These are phyloP conservation scores for Shargacucullia verbasci DNA, from an alignment of 2,888 invertebrate genomes.

Conservation along the genomic window DNA sequence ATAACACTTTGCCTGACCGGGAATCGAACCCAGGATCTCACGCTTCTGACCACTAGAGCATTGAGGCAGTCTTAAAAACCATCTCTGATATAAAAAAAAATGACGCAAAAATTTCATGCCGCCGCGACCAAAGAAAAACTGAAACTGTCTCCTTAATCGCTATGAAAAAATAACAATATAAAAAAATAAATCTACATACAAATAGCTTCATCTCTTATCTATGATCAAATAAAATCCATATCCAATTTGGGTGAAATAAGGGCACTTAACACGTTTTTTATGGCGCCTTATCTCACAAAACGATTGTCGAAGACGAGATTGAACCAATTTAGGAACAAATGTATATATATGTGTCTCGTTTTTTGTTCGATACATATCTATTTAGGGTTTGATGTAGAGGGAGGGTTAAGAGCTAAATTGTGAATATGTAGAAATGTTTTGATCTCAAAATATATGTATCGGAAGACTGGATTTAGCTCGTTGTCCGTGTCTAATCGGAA, in stretches of 20 bases:
- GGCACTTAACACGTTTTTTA: conserved; percentile 57
- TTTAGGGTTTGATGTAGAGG: conserved; percentile 29
- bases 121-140: no score
- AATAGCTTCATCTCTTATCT: conserved; percentile 37
- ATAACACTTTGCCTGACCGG: no score
- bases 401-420: background rate
- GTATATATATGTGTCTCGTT: conserved; percentile 47
- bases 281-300: conserved; percentile 51
- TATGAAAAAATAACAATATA: background rate
- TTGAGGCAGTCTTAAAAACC: no score
- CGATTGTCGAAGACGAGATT: conserved; percentile 61
- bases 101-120: no score
- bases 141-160: background rate
- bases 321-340: conserved; percentile 63
- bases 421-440: background rate
- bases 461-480: no score
- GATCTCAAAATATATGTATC: no score
- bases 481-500: no score
- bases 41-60: no score
- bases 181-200: conserved; percentile 35
- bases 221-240: conserved; percentile 56
- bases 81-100: no score
- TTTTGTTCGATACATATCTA: conserved; percentile 71
- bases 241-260: conserved; percentile 43
- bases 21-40: no score